These are phyloP conservation scores for Drosophila anceps DNA, from an alignment of 2,888 invertebrate genomes.

Conservation along the genomic window DNA sequence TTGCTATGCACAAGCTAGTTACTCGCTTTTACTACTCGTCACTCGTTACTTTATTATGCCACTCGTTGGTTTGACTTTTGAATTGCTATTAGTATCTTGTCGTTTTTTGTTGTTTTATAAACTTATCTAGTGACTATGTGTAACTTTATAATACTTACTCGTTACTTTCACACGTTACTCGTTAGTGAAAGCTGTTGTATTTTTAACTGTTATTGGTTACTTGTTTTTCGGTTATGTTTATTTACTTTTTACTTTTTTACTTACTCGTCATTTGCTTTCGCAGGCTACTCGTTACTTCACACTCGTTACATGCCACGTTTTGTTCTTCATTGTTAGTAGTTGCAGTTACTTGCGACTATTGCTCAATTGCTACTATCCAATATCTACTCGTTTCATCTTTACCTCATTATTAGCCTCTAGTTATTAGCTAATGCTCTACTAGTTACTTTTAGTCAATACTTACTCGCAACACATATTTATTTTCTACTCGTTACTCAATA, in stretches of 20 bases:
- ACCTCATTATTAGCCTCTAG: background rate
- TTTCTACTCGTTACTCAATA: background rate
- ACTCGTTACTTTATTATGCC: background rate
- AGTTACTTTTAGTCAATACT: background rate
- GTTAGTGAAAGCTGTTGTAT: too few species aligned
- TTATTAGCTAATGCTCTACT: background rate
- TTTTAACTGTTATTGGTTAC: background rate
- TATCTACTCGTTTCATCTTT: background rate
- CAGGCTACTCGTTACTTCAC: background rate
- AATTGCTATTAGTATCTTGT: background rate
- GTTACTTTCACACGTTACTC: background rate
- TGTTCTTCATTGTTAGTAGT: background rate
- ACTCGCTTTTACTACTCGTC: background rate
- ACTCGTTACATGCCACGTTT: background rate
- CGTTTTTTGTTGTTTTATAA: background rate
- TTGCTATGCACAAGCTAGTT: background rate
- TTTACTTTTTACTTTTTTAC: background rate
- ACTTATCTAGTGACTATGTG: background rate
- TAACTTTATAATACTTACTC: background rate
- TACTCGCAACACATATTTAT: background rate
- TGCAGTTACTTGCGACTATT: background rate
- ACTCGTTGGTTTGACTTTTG: constrained; percentile 80
- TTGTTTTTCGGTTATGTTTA: background rate
- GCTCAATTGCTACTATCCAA: background rate
- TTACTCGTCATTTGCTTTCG: too few species aligned